Percentiles rank a stretch among this genome's conserved stretches.
Conservation (phyloP, 2,797 vertebrate genomes). For the Eospalax fontanierii region DNA sequence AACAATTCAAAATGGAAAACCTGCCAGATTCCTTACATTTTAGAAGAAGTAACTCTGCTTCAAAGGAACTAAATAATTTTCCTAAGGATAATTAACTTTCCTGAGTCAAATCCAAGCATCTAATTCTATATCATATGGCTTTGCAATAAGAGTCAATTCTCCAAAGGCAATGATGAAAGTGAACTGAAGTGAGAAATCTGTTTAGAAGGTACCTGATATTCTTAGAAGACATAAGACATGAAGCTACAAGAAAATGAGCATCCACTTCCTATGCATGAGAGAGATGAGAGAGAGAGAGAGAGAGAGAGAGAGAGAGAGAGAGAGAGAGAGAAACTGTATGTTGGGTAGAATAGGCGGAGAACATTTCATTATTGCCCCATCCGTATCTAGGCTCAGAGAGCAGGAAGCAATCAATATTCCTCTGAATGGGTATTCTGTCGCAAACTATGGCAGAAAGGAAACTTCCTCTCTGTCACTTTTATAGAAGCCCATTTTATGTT, state of each 20-base stretch:
- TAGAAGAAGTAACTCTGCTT: background rate
- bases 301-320: background rate
- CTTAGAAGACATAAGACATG: rapidly evolving
- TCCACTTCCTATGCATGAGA: background rate
- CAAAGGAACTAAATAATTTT: background rate
- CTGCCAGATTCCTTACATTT: background rate
- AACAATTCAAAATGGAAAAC: background rate
- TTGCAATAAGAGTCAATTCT: background rate
- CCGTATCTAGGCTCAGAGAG: background rate
- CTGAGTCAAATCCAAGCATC: background rate
- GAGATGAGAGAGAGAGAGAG: background rate
- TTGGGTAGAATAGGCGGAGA: background rate
- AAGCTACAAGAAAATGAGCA: background rate
- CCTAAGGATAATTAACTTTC: background rate
- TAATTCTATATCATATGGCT: background rate
- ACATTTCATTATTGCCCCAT: background rate
- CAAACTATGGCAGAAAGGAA: background rate
- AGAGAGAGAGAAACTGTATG: too few relatives aligned
- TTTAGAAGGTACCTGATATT: background rate
- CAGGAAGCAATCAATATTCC: background rate
- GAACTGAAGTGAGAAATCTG: background rate
- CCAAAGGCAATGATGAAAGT: background rate
- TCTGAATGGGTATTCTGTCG: background rate
- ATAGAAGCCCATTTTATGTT: background rate
- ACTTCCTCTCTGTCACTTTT: background rate